A percentile compares a stretch with the other conserved stretches of the same genome.
These are phyloP conservation scores for Ophioderma brevispina DNA, from an alignment of 35 echinoderm and acorn worm species.

Conservation along the genomic window DNA sequence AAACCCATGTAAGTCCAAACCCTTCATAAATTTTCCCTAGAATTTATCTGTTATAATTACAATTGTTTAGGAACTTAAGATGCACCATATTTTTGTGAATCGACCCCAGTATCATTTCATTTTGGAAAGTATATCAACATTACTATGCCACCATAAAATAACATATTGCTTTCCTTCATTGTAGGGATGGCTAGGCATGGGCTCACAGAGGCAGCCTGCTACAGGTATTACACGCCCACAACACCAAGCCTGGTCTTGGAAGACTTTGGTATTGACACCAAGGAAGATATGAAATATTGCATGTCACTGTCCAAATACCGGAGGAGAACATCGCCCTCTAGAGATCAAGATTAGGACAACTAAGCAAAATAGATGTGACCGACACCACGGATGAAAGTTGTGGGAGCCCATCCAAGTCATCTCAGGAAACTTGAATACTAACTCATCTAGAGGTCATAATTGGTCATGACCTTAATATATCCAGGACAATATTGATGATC, in stretches of 20 bases:
- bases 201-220: constrained; percentile 72
- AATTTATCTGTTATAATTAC: no score
- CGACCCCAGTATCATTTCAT: no score
- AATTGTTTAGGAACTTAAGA: no score
- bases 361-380: background rate
- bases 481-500: no score
- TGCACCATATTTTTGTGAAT: no score
- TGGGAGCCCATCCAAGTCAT: background rate
- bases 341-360: background rate
- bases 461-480: no score
- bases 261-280: constrained; percentile 92
- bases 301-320: constrained; percentile 82
- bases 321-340: background rate
- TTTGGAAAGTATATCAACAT: no score
- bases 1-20: no score
- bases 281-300: constrained; percentile 73
- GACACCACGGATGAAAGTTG: constrained; percentile 29
- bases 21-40: no score
- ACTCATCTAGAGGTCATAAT: background rate
- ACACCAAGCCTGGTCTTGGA: constrained; percentile 61
- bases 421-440: constrained; percentile 6
- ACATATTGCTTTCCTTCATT: background rate
- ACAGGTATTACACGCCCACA: constrained; percentile 48
- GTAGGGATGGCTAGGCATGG: constrained; percentile 84
- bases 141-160: no score